Evolutionary conservation across 2,888 invertebrate genomes (phyloP), one percentile per base, ranked within the genome.

Genomic region (Lycia hirtaria): DNA sequence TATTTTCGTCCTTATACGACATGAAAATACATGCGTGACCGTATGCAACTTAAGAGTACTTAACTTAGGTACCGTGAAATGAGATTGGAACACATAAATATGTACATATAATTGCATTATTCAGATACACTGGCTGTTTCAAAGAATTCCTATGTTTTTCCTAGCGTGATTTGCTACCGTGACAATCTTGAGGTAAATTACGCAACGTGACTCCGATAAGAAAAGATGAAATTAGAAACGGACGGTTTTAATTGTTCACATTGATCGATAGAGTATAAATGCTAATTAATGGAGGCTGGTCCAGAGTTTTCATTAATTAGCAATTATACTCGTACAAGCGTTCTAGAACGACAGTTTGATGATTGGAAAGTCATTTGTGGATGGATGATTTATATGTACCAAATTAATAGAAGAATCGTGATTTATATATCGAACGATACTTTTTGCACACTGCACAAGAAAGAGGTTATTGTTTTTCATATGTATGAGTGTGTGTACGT

Each of bases 71-170:
- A 53, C 33, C 51, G 32, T 52, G 56, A 62, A 71, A 78, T 77
- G 62, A 64, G 62, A 75, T 80, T 75, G 26, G 73, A 72, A 75
- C n/a, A n/a, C n/a, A n/a, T n/a, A n/a, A n/a, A n/a, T n/a, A n/a
- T 28, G 71, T 68, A 72, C 64, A 65, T 65, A 67, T 69, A 72
- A 68, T 73, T 64, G 63, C 62, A 65, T 61, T 62, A 72, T 74
- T 74, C 68, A 67, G 64, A n/a, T n/a, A n/a, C 64, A 69, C 70
- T 69, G 70, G 68, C 69, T 71, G 47, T 38, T 58, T 48, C 28
- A 58, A 63, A n/a, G n/a, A n/a, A n/a, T n/a, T n/a, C n/a, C n/a
- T n/a, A n/a, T n/a, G n/a, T 37, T 44, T 44, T 41, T 35, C 43
- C n/a, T 0, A 9, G 24, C 24, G 4, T 6, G 24, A 24, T 17